Conservation (phyloP, 2,797 vertebrate species). For the Melanotaenia parkinsoni region DNA sequence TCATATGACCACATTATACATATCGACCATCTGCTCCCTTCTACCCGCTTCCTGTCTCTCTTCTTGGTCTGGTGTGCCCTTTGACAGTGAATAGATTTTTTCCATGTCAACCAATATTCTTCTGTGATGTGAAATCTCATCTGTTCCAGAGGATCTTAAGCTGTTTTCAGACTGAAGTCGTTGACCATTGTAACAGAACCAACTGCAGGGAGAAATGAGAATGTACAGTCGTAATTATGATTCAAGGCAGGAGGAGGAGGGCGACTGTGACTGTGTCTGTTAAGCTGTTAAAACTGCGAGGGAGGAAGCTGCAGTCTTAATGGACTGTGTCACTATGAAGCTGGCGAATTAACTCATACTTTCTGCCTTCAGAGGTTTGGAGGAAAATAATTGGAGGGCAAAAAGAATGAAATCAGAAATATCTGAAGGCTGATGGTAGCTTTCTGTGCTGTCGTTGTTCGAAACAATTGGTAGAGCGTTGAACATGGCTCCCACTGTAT, state of each 20-base stretch:
- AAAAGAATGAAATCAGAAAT: conserved; percentile 47
- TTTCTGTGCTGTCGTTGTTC: conserved; percentile 58
- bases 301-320: conserved; percentile 49
- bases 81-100: conserved; percentile 35
- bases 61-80: conserved; percentile 6
- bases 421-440: conserved; percentile 51
- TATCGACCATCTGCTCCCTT: not conserved
- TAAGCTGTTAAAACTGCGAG: conserved; percentile 38
- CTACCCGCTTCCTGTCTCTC: not conserved
- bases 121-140: conserved; percentile 37
- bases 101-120: conserved; percentile 15
- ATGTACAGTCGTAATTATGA: conserved; percentile 50
- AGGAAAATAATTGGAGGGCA: conserved; percentile 48
- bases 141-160: conserved; percentile 18
- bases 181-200: conserved; percentile 32
- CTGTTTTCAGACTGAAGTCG: conserved; percentile 36
- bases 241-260: conserved; percentile 38
- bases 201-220: conserved; percentile 24
- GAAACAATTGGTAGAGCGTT: conserved; percentile 53
- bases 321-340: conserved; percentile 54
- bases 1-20: conserved; percentile 7
- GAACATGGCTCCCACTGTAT: conserved; percentile 48
- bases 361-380: conserved; percentile 48
- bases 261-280: conserved; percentile 17
- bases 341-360: conserved; percentile 60